Base-by-base conservation (phyloP, 2,113 vertebrate genomes). In the Nanorana parkeri region DNA sequence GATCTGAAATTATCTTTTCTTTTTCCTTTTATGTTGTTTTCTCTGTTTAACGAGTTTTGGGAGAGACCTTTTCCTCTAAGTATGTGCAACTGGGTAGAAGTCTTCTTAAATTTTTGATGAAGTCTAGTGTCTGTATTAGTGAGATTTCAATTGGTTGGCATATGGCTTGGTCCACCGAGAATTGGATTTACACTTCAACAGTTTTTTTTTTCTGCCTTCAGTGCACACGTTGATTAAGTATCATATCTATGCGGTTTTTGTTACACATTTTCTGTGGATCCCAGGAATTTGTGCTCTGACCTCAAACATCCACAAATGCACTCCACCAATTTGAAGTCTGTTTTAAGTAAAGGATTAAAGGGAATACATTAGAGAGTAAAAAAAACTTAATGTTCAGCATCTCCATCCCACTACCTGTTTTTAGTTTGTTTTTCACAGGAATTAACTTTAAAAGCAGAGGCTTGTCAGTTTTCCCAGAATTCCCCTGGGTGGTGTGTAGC, bases 181-280 rank as follows among this genome's bases (percentile, higher is more conserved):
- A 82, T 82, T 75, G 67, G 71, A 82, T 82, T 82, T 82, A 82
- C 80, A 82, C 80, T 82, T 82, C 80, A 82, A 82, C 80, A 75
- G 80, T 75, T 82, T 82, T 82, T 69, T n/a, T 81, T 81, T 55
- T 26, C 63, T 67, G 61, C 80, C 71, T 82, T 82, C 80, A 82
- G 67, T 82, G 80, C 61, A 71, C 80, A 82, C 71, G 71, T 67
- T 82, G 80, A 82, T 82, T 75, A 82, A 82, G 80, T 82, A 82
- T 82, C 80, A 82, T 82, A 82, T 75, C 80, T 82, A 82, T 82
- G 71, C 52, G 17, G 80, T 71, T 82, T 82, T 82, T 82, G 80
- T 82, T 82, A 75, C 80, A 82, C 80, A 67, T 75, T 82, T 82
- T 82, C 71, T 82, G 80, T 82, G 80, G 73, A 82, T 82, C 61